These are phyloP conservation scores for Apogon talboti DNA, from an alignment of 2,797 vertebrate genomes.

Conservation along the genomic window DNA sequence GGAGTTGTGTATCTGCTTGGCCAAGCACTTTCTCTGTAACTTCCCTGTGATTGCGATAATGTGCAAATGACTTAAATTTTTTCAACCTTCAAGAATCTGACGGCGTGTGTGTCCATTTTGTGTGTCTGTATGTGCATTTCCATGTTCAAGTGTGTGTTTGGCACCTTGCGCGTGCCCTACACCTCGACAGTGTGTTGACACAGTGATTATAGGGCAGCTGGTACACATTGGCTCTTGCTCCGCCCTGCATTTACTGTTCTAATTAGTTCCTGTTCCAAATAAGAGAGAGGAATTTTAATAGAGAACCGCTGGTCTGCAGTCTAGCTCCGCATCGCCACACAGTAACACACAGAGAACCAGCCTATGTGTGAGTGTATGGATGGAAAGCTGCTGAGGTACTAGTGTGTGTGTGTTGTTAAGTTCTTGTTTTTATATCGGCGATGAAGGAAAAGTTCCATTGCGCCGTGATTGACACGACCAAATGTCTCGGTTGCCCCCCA, in stretches of 20 bases:
- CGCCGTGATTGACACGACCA: slow-evolving; percentile 60
- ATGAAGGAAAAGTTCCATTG: slow-evolving; percentile 35
- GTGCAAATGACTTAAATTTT: slow-evolving; percentile 68
- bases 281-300: slow-evolving; percentile 85
- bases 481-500: slow-evolving; percentile 42
- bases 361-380: slow-evolving; percentile 32
- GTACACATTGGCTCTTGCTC: slow-evolving; percentile 78
- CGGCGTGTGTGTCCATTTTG: slow-evolving; percentile 24
- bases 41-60: slow-evolving; percentile 75
- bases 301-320: slow-evolving; percentile 77
- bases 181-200: slow-evolving; percentile 79
- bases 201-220: slow-evolving; percentile 84
- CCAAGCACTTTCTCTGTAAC: slow-evolving; percentile 57
- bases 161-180: slow-evolving; percentile 74
- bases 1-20: slow-evolving; percentile 48
- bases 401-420: slow-evolving; percentile 30
- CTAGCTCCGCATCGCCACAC: slow-evolving; percentile 53
- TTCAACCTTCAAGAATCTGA: slow-evolving; percentile 53
- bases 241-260: slow-evolving; percentile 84
- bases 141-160: slow-evolving; percentile 58
- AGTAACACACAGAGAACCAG: slow-evolving; percentile 38
- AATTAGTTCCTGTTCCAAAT: slow-evolving; percentile 85
- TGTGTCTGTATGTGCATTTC: slow-evolving; percentile 34
- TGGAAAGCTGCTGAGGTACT: slow-evolving; percentile 18
- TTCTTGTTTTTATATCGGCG: slow-evolving; percentile 9